Percentiles rank a stretch among this genome's conserved stretches.
Conservation (phyloP, 2,888 invertebrate species). For the Melieria crassipennis region DNA sequence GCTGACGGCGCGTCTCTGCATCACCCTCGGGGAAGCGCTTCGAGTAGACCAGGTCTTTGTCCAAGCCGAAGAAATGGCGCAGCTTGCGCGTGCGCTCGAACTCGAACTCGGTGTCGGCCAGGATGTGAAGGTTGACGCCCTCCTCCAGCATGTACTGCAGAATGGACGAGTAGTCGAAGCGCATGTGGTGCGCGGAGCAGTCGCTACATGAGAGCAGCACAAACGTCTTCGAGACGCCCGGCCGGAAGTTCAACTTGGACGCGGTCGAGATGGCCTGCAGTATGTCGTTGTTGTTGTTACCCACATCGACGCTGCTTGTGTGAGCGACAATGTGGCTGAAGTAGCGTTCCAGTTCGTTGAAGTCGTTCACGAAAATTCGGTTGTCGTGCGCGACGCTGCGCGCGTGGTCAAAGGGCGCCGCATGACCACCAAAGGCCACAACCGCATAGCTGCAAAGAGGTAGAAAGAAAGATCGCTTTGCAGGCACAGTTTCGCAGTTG, state of each 20-base stretch:
- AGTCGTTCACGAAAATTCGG: slow-evolving; percentile 73
- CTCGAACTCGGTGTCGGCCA: slow-evolving; percentile 84
- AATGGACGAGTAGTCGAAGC: slow-evolving; percentile 85
- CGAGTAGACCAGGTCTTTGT: slow-evolving; percentile 80
- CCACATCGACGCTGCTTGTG: slow-evolving; percentile 53
- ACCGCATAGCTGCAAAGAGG: slow-evolving; percentile 75
- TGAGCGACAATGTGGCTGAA: slow-evolving; percentile 77
- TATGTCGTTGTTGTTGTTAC: slow-evolving; percentile 70
- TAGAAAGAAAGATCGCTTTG: slow-evolving; percentile 35
- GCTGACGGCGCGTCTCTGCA: slow-evolving; percentile 75
- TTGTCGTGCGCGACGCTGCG: slow-evolving; percentile 79
- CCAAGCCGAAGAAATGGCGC: slow-evolving; percentile 83
- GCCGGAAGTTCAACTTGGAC: slow-evolving; percentile 78
- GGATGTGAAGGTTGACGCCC: slow-evolving; percentile 81
- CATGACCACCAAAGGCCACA: slow-evolving; percentile 83
- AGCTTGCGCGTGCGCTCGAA: slow-evolving; percentile 77
- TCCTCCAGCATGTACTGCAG: slow-evolving; percentile 84
- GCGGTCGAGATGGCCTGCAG: slow-evolving; percentile 81
- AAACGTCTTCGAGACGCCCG: slow-evolving; percentile 85
- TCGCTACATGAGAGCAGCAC: slow-evolving; percentile 82
- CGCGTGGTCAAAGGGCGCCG: slow-evolving; percentile 77
- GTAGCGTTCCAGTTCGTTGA: slow-evolving; percentile 72
- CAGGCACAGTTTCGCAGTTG: slow-evolving; percentile 39
- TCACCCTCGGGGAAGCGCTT: slow-evolving; percentile 83
- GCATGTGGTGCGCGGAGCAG: slow-evolving; percentile 76